Conservation (phyloP, 2,888 invertebrate genomes). For the Pollenia labialis region DNA sequence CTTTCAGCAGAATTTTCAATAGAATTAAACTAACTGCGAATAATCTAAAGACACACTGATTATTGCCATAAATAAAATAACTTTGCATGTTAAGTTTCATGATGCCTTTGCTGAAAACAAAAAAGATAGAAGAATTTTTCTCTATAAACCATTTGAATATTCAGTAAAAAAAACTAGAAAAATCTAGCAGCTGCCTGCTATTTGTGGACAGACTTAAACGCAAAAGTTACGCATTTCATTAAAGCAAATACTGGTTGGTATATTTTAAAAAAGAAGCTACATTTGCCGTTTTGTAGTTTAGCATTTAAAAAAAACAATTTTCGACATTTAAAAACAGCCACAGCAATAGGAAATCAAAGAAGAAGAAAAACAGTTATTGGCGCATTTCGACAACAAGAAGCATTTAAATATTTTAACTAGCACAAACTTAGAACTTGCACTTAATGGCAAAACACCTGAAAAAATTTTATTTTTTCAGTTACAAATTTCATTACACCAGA, state of each 20-base stretch:
- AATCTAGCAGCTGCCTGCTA: slow-evolving; percentile 39
- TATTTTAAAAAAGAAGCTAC: not conserved
- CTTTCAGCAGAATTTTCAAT: slow-evolving; percentile 9
- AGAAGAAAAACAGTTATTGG: slow-evolving; percentile 24
- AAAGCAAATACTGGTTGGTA: not conserved
- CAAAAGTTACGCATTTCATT: slow-evolving; percentile 58
- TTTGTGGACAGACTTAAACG: slow-evolving; percentile 35
- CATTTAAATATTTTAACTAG: not conserved
- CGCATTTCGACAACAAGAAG: not conserved
- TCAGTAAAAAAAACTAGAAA: not conserved
- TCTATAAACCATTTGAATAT: slow-evolving; percentile 25
- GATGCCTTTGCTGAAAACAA: slow-evolving; percentile 34
- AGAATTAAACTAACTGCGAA: slow-evolving; percentile 28
- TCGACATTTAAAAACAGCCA: not conserved
- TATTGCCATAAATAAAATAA: slow-evolving; percentile 65
- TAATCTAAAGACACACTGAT: slow-evolving; percentile 35
- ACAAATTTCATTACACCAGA: not conserved
- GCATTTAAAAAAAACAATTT: not conserved
- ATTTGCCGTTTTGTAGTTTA: not conserved
- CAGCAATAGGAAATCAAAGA: not conserved
- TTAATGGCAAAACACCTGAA: not conserved
- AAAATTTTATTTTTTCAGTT: not conserved
- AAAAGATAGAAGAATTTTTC: not conserved
- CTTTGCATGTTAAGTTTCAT: slow-evolving; percentile 28
- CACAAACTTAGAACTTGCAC: not conserved